These are phyloP conservation scores for Remorina albescens DNA, from an alignment of 2,797 vertebrate genomes.

Conservation along the genomic window DNA sequence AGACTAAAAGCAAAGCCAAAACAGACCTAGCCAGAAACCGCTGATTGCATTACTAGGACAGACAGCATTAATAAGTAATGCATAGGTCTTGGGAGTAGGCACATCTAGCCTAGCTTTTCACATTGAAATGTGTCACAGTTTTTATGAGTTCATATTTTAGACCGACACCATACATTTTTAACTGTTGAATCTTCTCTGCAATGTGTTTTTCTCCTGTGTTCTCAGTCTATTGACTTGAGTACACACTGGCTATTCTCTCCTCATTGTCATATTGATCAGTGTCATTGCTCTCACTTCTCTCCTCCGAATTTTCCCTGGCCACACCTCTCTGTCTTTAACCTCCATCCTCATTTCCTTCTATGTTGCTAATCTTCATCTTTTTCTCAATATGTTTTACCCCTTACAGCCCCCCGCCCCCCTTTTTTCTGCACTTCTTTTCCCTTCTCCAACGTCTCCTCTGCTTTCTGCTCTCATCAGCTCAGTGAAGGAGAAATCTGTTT, in stretches of 20 bases:
- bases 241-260: slow-evolving; percentile 33
- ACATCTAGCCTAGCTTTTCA: slow-evolving; percentile 33
- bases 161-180: slow-evolving; percentile 11
- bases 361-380: slow-evolving; percentile 31
- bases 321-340: slow-evolving; percentile 56
- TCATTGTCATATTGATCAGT: slow-evolving; percentile 68
- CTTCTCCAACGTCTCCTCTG: slow-evolving; percentile 22
- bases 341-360: slow-evolving; percentile 32
- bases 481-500: slow-evolving; percentile 68
- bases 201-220: slow-evolving; percentile 41
- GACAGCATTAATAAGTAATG: slow-evolving; percentile 59
- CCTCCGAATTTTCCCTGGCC: slow-evolving; percentile 57
- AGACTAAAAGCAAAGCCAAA: slow-evolving; percentile 50
- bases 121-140: slow-evolving; percentile 24
- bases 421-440: slow-evolving; percentile 19
- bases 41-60: slow-evolving; percentile 56
- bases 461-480: slow-evolving; percentile 50
- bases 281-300: slow-evolving; percentile 11
- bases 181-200: slow-evolving; percentile 21
- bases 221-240: slow-evolving; percentile 45
- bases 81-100: slow-evolving; percentile 39
- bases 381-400: slow-evolving; percentile 19
- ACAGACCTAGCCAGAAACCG: slow-evolving; percentile 42
- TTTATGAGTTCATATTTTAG: slow-evolving; percentile 29
- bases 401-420: slow-evolving; percentile 29